Percentiles rank a stretch among this genome's conserved stretches.
Conservation (phyloP, 2,797 vertebrate genomes). For the Lindbergichthys nudifrons region DNA sequence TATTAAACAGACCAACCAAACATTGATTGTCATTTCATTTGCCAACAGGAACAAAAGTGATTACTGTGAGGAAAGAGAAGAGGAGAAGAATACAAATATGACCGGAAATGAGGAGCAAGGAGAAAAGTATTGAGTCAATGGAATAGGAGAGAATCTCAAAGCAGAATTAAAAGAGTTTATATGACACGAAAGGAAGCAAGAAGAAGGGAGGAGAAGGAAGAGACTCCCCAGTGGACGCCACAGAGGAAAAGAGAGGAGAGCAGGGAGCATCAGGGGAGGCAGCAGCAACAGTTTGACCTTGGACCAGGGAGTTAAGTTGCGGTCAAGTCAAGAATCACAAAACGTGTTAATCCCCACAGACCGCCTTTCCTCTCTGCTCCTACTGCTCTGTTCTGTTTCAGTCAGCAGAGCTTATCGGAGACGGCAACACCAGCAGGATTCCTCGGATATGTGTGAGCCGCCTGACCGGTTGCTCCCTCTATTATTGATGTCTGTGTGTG, state of each 20-base stretch:
- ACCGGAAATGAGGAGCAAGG: not conserved
- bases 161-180: not conserved
- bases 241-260: conserved; percentile 2
- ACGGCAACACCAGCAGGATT: conserved; percentile 49
- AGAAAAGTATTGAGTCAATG: not conserved
- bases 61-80: not conserved
- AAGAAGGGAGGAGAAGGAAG: too few species aligned
- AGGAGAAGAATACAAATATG: not conserved
- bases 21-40: conserved; percentile 18
- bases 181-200: not conserved
- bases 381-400: conserved; percentile 50
- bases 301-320: conserved; percentile 65
- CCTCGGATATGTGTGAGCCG: conserved; percentile 46
- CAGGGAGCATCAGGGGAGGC: conserved; percentile 28
- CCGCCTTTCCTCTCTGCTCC: not conserved
- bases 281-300: conserved; percentile 70
- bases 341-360: conserved; percentile 53
- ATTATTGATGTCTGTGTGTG: not conserved
- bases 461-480: conserved; percentile 9
- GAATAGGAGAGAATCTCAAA: not conserved
- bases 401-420: conserved; percentile 64
- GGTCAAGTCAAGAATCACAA: conserved; percentile 72
- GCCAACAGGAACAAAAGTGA: conserved; percentile 17
- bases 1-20: conserved; percentile 25
- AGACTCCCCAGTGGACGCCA: not conserved